Conservation (phyloP, 2,888 invertebrate genomes). For the Caenorhabditis wallacei region DNA sequence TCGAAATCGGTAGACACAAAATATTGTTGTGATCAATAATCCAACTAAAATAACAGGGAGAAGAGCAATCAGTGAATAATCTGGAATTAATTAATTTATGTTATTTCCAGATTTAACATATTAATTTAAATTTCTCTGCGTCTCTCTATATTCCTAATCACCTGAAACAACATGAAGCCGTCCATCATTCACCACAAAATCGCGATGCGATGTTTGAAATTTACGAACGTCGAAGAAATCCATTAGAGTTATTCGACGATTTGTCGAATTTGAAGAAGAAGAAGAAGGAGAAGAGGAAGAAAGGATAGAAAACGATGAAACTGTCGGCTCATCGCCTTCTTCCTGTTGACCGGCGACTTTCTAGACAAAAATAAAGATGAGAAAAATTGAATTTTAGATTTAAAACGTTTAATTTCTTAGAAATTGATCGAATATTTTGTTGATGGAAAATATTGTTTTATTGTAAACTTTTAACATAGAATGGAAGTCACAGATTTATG, state of each 20-base stretch:
- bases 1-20: constrained; percentile 67
- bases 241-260: constrained; percentile 56
- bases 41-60: constrained; percentile 72
- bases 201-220: constrained; percentile 58
- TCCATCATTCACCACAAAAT: constrained; percentile 57
- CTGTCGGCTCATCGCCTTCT: constrained; percentile 51
- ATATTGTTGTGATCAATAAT: constrained; percentile 63
- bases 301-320: constrained; percentile 12
- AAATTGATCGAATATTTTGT: no score
- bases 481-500: no score
- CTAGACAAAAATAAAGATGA: constrained; percentile 18
- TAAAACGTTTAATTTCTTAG: not conserved
- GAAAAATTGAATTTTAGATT: not conserved
- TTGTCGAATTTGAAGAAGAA: constrained; percentile 25
- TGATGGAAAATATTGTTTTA: no score
- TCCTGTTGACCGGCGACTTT: constrained; percentile 38
- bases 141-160: constrained; percentile 15
- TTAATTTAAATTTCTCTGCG: constrained; percentile 15
- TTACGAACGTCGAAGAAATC: constrained; percentile 67
- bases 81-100: constrained; percentile 53
- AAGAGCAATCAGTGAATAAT: constrained; percentile 72
- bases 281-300: constrained; percentile 26
- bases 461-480: no score
- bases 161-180: constrained; percentile 65
- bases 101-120: not conserved